Base-by-base conservation (phyloP, 2,888 invertebrate genomes). In the Kryphioiulus occultus region DNA sequence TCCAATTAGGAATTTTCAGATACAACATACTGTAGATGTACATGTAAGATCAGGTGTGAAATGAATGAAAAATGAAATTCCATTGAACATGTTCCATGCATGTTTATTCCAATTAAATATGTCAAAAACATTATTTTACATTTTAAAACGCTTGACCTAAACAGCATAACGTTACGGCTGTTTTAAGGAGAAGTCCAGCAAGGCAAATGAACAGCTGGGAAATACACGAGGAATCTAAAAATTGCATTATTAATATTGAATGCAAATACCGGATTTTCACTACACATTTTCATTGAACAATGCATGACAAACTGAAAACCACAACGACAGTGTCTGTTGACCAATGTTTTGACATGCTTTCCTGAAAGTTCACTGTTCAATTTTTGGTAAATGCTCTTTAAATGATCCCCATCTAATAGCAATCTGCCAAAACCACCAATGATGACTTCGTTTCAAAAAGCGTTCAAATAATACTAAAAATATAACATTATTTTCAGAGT, bases 41-140 rank as follows among this genome's bases (percentile, higher is more conserved):
- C n/a, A n/a, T n/a, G n/a, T n/a, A n/a, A n/a, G 53, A 19, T 53
- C 53, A 19, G 4, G 19, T n/a, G 12, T 12, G 44, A 44, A 44
- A 44, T 44, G 12, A 44, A 44, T 44, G 2, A 19, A n/a, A 3
- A 12, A 53, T 12, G 10, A 19, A 53, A 19, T 19, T 12, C 53
- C n/a, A 53, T n/a, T n/a, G n/a, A 53, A 53, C 53, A 53, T 53
- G 53, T 53, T 53, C 53, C 53, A 53, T 17, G n/a, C 53, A 53
- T 53, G 53, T 53, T 53, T 53, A 53, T 53, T 53, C 53, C 53
- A 53, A n/a, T 53, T 53, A 53, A 53, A 53, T 53, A 53, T 53
- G 53, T 53, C 44, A n/a, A 53, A 53, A 53, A 53, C 53, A 53
- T 2, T 53, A 53, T 53, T 53, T 53, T 53, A 53, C 53, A 53